Evolutionary conservation across 2,888 invertebrate genomes (phyloP), one percentile per base, ranked within the genome.

Genomic region (Leptinotarsa peninsularis): DNA sequence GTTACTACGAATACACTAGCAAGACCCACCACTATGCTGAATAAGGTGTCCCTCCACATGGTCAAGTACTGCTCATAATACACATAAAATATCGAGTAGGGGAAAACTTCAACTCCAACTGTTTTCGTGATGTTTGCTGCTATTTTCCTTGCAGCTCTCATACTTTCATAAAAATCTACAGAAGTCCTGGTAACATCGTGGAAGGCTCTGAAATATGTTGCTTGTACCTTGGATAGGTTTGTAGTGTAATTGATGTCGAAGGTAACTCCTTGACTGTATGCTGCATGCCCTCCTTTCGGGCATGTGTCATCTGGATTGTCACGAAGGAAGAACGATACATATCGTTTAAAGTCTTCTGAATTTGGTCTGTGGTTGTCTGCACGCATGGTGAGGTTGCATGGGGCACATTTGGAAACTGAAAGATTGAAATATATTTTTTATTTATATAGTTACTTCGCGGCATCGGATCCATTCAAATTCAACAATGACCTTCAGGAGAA

Each of bases 61-160:
- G 97, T 97, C 80, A 98, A 90, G 88, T 99, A 99, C 89, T 99
- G 99, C 87, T 99, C 99, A 87, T 99, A 99, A 90, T 97, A 99
- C 43, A 99, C 98, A 88, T 99, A 99, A 90, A 98, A 98, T 70
- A 98, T 93, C 0, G 95, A 98, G 90, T 99, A 96, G 0, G 96
- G 95, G 87, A 96, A 96, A 78, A 96, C 95, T 87, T 92, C 93
- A 43, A 93, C 81, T n/a, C 84, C 82, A 18, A 98, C 89, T 81
- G 94, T 95, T 49, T 91, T 89, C 0, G 97, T 95, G 23, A 99
- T 92, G 85, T 85, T 84, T 4, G 80, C 83, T 1, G 84, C 73
- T n/a, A 98, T 91, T 7, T 89, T 89, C 77, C 98, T 90, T 0
- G 98, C 97, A 17, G 94, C 93, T 77, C 94, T 91, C 87, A 99